Evolutionary conservation across 1,140 invertebrate species (phyloP).

Genomic region (Ooceraea biroi): DNA sequence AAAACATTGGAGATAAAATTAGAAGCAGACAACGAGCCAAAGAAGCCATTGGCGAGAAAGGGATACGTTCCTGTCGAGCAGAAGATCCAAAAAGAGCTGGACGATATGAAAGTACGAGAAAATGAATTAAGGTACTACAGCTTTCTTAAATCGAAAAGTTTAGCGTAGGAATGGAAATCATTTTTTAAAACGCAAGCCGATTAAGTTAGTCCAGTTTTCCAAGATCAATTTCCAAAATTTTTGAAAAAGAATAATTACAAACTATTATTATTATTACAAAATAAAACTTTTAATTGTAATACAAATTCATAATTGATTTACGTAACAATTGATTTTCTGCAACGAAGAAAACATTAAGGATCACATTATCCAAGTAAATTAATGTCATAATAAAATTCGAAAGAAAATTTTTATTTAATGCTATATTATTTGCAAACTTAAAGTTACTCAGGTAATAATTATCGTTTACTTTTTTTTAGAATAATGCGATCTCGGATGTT

Average conservation of each 20-base stretch:
- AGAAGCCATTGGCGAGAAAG: constrained; percentile 87
- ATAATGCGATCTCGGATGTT: constrained; percentile 84
- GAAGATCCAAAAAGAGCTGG: constrained; percentile 92
- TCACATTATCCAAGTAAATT: background rate
- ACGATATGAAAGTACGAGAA: constrained; percentile 91
- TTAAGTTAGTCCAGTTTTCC: background rate
- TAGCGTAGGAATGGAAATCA: background rate
- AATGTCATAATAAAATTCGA: background rate
- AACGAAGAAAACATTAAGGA: constrained; percentile 25
- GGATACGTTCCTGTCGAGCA: constrained; percentile 91
- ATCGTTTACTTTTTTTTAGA: constrained; percentile 76
- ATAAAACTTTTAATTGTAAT: background rate
- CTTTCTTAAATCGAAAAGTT: background rate
- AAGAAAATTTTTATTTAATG: background rate
- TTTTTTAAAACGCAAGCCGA: constrained; percentile 1
- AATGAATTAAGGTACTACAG: constrained; percentile 89
- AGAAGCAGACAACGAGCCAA: constrained; percentile 77
- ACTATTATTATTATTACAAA: background rate
- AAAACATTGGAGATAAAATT: constrained; percentile 73
- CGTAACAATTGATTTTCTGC: constrained; percentile 12
- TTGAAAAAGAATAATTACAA: background rate
- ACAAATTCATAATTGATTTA: background rate
- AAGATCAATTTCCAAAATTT: background rate
- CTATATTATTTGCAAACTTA: background rate
- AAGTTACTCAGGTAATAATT: constrained; percentile 17